These are phyloP conservation scores for Neodiprion virginianus DNA, from an alignment of 1,140 invertebrate genomes.

Conservation along the genomic window DNA sequence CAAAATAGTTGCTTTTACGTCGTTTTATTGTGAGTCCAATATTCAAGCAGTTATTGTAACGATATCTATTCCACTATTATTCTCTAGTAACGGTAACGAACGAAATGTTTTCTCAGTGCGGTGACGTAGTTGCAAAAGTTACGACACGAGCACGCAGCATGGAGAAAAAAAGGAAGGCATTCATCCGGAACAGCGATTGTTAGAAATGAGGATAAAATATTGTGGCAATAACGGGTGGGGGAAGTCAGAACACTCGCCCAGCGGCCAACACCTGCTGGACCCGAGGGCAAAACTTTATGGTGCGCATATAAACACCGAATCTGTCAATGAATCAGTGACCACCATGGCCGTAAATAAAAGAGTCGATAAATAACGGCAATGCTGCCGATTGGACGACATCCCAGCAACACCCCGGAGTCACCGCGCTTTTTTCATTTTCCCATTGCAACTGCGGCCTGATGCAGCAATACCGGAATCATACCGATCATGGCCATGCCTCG, in stretches of 20 bases:
- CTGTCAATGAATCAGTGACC: slow-evolving; percentile 33
- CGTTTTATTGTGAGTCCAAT: too few relatives aligned
- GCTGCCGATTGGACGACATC: slow-evolving; percentile 24
- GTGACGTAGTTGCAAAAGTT: too few relatives aligned
- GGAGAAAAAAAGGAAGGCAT: background rate
- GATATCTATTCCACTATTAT: too few relatives aligned
- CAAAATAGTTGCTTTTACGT: too few relatives aligned
- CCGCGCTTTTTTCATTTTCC: slow-evolving; percentile 18
- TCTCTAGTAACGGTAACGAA: too few relatives aligned
- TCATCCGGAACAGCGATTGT: background rate
- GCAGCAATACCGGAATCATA: background rate
- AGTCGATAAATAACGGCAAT: slow-evolving; percentile 31
- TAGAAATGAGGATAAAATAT: background rate
- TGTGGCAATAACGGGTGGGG: background rate
- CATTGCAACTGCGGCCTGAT: background rate
- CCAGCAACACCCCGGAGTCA: background rate
- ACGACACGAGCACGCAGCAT: background rate
- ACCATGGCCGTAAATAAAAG: slow-evolving; percentile 33
- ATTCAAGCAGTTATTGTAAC: too few relatives aligned
- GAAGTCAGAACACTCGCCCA: background rate
- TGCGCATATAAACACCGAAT: slow-evolving; percentile 30
- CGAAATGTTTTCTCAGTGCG: too few relatives aligned
- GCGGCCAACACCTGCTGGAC: background rate
- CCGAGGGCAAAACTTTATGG: slow-evolving; percentile 30
- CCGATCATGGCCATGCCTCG: background rate